Conservation (phyloP, 2,113 vertebrate species). For the Neogobius melanostomus region DNA sequence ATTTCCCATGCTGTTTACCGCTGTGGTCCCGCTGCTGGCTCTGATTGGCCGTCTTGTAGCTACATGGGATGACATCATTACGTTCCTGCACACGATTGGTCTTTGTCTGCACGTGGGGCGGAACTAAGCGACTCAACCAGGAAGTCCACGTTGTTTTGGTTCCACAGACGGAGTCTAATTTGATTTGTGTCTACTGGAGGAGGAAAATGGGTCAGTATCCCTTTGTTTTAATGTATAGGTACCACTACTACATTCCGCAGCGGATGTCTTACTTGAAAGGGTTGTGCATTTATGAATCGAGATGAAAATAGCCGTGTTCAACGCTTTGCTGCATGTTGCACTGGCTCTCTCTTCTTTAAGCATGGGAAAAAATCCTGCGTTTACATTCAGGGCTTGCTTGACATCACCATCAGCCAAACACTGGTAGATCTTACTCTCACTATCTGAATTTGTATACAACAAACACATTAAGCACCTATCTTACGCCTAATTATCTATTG, state of each 20-base stretch:
- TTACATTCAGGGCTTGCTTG: too few relatives aligned
- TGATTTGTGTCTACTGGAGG: not conserved
- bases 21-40: constrained; percentile 11
- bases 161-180: not conserved
- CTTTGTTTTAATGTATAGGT: not conserved
- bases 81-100: constrained; percentile 32
- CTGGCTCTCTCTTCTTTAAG: not conserved
- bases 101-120: constrained; percentile 33
- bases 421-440: too few relatives aligned
- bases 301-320: not conserved
- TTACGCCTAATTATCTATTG: too few relatives aligned
- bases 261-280: too few relatives aligned
- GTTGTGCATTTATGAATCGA: too few relatives aligned
- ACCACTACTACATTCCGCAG: too few relatives aligned
- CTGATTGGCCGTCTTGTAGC: constrained; percentile 54
- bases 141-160: constrained; percentile 53
- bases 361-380: too few relatives aligned
- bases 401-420: too few relatives aligned
- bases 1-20: constrained; percentile 16
- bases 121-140: constrained; percentile 42
- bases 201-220: constrained; percentile 73
- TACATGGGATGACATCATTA: not conserved
- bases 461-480: too few relatives aligned
- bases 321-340: not conserved
- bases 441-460: too few relatives aligned